phyloP scores from a whole-genome alignment of 2,888 invertebrate genomes.

The Aleiodes alternator region DNA sequence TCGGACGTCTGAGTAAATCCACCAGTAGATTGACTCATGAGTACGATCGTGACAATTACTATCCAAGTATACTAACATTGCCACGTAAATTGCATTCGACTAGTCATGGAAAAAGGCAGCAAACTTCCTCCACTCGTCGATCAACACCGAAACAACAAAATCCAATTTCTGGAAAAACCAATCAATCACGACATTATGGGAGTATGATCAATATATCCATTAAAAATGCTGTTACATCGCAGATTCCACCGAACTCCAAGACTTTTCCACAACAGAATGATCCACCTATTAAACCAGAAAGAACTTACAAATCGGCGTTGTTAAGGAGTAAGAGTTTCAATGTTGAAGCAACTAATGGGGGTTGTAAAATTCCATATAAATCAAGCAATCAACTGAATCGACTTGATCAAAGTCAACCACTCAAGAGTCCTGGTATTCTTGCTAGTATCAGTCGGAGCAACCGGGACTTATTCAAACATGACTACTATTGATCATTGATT shows the following conservation, averaged over 20 bases:
- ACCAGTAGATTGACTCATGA: conserved; percentile 82
- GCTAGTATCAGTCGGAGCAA: conserved; percentile 91
- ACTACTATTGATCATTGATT: conserved; percentile 15
- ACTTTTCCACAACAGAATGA: not conserved
- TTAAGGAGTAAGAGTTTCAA: conserved; percentile 91
- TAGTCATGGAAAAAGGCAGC: conserved; percentile 57
- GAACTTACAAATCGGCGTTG: conserved; percentile 85
- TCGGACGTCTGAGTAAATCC: conserved; percentile 90
- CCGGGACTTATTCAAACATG: conserved; percentile 83
- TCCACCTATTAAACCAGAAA: conserved; percentile 82
- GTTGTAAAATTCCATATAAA: conserved; percentile 80
- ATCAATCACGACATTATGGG: conserved; percentile 63
- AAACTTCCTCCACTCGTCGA: conserved; percentile 35
- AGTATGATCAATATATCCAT: conserved; percentile 81
- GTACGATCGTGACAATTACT: conserved; percentile 77
- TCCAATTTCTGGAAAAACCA: conserved; percentile 36
- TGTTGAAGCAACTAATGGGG: conserved; percentile 79
- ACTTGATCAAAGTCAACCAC: conserved; percentile 82
- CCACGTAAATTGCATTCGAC: conserved; percentile 79
- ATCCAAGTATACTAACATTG: conserved; percentile 85
- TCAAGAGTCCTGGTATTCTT: conserved; percentile 91
- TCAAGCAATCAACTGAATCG: conserved; percentile 87
- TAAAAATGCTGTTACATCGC: conserved; percentile 75
- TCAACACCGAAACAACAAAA: conserved; percentile 41
- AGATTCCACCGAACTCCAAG: conserved; percentile 51